Evolutionary conservation across 2,888 invertebrate genomes (phyloP).

Genomic region (Stegophylla sp.): DNA sequence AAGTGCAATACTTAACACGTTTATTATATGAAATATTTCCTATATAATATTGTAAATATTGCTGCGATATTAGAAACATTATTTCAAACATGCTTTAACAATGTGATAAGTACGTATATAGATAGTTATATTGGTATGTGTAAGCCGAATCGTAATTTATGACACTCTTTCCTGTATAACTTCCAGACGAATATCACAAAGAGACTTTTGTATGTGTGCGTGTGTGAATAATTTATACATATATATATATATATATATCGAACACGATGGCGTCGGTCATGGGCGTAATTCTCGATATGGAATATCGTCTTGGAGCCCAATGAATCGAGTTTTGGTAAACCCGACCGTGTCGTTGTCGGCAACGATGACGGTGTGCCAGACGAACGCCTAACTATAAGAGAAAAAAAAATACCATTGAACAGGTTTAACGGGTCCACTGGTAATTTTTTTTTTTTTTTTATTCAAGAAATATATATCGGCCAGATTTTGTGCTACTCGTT

Average conservation of each 20-base stretch:
- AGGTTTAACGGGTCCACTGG: constrained; percentile 48
- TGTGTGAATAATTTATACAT: no score
- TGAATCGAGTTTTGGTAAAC: neutral
- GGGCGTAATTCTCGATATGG: constrained; percentile 10
- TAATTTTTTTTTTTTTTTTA: neutral
- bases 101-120: no score
- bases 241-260: neutral
- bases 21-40: no score
- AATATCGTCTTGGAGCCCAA: constrained; percentile 26
- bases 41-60: no score
- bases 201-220: no score
- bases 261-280: constrained; percentile 38
- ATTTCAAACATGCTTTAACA: no score
- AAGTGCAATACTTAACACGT: no score
- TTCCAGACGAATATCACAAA: no score
- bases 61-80: no score
- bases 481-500: constrained; percentile 19
- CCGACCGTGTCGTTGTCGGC: neutral
- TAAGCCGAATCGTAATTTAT: no score
- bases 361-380: neutral
- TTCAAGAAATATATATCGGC: constrained; percentile 8
- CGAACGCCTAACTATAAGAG: neutral
- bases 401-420: constrained; percentile 47
- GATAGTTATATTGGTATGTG: no score
- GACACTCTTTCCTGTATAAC: no score